These are phyloP conservation scores for Fundulus diaphanus DNA, from an alignment of 2,797 vertebrate genomes.

Conservation along the genomic window DNA sequence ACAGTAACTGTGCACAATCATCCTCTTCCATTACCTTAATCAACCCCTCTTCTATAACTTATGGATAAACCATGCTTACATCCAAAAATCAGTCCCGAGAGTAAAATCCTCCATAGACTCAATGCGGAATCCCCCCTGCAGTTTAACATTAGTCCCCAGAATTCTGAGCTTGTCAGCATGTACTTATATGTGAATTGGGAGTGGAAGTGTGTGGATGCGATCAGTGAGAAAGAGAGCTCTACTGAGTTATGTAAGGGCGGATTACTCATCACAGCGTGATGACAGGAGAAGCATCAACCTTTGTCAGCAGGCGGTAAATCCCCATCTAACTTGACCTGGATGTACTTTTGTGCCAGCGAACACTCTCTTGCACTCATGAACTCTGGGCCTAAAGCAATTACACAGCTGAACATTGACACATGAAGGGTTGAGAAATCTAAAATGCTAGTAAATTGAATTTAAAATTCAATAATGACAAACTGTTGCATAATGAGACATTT, in stretches of 20 bases:
- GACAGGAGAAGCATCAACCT: slow-evolving; percentile 42
- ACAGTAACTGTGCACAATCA: slow-evolving; percentile 54
- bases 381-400: neutral
- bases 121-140: neutral
- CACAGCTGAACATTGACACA: slow-evolving; percentile 3
- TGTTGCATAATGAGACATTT: neutral
- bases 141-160: slow-evolving; percentile 6
- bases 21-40: slow-evolving; percentile 30
- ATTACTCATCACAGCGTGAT: slow-evolving; percentile 70
- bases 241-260: slow-evolving; percentile 74
- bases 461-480: neutral
- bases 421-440: slow-evolving; percentile 32
- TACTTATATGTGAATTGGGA: slow-evolving; percentile 22
- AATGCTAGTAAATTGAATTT: slow-evolving; percentile 35
- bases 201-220: slow-evolving; percentile 28
- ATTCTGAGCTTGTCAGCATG: slow-evolving; percentile 21
- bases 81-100: slow-evolving; percentile 4
- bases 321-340: slow-evolving; percentile 39
- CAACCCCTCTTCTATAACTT: slow-evolving; percentile 12
- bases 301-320: slow-evolving; percentile 60
- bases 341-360: slow-evolving; percentile 22
- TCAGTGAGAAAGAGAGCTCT: slow-evolving; percentile 34
- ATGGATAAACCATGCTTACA: neutral
- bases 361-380: neutral
- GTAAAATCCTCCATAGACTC: slow-evolving; percentile 11